phyloP scores from a whole-genome alignment of 2,888 invertebrate genomes.

The Margaritifera margaritifera region DNA sequence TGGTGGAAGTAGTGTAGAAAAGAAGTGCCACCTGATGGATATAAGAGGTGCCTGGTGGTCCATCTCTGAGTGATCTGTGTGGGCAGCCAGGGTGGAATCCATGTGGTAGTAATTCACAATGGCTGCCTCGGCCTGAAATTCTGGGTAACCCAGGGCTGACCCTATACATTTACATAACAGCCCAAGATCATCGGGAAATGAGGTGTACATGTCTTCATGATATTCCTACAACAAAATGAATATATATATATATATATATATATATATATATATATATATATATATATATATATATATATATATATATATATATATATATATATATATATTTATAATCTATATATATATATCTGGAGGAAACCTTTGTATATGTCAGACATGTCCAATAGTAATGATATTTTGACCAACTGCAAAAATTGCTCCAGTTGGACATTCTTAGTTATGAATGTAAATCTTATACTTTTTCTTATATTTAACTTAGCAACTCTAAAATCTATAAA shows the following conservation, averaged over 20 bases:
- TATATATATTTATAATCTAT: slow-evolving; percentile 5
- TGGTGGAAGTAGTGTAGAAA: no score
- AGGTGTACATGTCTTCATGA: slow-evolving; percentile 67
- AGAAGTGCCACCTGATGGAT: slow-evolving; percentile 83
- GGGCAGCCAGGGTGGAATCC: slow-evolving; percentile 93
- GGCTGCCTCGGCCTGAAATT: slow-evolving; percentile 84
- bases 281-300: background rate
- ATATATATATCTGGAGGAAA: no score
- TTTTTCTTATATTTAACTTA: no score
- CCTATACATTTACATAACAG: slow-evolving; percentile 79
- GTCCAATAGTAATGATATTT: no score
- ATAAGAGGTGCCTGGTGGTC: slow-evolving; percentile 90
- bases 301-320: background rate
- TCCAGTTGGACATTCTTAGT: no score
- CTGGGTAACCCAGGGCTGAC: slow-evolving; percentile 55
- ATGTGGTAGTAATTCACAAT: slow-evolving; percentile 97
- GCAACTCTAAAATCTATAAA: no score
- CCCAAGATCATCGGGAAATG: slow-evolving; percentile 84
- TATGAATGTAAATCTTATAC: no score
- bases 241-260: slow-evolving; percentile 4
- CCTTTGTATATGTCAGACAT: no score
- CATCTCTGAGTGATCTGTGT: slow-evolving; percentile 94
- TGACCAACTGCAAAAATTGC: no score
- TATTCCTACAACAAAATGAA: slow-evolving; percentile 57
- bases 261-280: slow-evolving; percentile 5